Evolutionary conservation across 1,140 invertebrate genomes (phyloP).

Genomic region (Drosophila fuyamai): DNA sequence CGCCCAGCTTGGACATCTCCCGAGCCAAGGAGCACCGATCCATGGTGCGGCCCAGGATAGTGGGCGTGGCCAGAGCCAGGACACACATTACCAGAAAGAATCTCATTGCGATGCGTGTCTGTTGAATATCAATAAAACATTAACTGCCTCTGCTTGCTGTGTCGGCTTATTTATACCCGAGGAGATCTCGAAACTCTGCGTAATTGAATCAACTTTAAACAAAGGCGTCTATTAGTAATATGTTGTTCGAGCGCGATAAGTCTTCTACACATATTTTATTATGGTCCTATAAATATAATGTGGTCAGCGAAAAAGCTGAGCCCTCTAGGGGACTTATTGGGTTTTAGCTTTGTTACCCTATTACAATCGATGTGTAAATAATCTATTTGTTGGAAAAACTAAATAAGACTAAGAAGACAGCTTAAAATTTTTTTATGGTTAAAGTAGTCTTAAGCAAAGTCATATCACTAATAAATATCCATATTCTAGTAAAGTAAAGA

Average conservation of each 20-base stretch:
- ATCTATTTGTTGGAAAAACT: too few species aligned
- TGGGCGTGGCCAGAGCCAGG: slow-evolving; percentile 44
- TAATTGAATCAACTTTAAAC: background rate
- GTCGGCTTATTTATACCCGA: slow-evolving; percentile 15
- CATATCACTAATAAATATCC: too few species aligned
- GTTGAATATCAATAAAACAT: background rate
- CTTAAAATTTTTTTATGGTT: too few species aligned
- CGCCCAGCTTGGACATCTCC: slow-evolving; percentile 63
- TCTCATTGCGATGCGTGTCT: slow-evolving; percentile 40
- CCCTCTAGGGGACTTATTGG: background rate
- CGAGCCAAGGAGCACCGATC: slow-evolving; percentile 72
- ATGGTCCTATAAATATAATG: background rate
- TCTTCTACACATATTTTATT: too few species aligned
- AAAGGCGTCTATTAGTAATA: slow-evolving; percentile 4
- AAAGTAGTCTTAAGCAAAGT: too few species aligned
- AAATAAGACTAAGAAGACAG: too few species aligned
- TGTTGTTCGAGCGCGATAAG: background rate
- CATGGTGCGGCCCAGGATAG: slow-evolving; percentile 59
- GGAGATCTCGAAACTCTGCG: background rate
- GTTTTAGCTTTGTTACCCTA: background rate
- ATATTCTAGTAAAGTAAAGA: too few species aligned
- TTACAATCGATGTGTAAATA: background rate
- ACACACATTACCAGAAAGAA: slow-evolving; percentile 32
- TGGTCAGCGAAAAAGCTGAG: background rate
- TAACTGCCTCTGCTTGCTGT: background rate